Conservation (phyloP, 2,797 vertebrate genomes). For the Cetoscarus ocellatus region DNA sequence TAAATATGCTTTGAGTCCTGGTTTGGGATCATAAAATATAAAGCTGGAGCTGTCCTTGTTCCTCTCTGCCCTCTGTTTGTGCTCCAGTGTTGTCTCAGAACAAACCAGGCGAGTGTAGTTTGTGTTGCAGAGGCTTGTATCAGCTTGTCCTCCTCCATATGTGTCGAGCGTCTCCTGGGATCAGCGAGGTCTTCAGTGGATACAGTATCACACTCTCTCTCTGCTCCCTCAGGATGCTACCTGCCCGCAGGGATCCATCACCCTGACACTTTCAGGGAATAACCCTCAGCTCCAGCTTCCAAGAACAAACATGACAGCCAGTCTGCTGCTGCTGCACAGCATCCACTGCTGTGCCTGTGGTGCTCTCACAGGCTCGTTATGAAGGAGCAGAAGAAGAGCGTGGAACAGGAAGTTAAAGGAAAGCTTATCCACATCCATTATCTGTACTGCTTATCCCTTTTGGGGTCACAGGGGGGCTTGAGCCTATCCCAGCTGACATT, state of each 20-base stretch:
- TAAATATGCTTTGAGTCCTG: too few relatives aligned
- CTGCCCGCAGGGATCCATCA: slow-evolving; percentile 19
- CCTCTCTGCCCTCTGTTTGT: background rate
- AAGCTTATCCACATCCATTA: too few relatives aligned
- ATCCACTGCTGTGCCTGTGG: background rate
- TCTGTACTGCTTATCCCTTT: too few relatives aligned
- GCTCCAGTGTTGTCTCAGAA: background rate
- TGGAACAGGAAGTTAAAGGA: too few relatives aligned
- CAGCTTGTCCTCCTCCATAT: slow-evolving; percentile 4
- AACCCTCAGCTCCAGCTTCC: slow-evolving; percentile 1
- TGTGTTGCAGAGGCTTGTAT: background rate
- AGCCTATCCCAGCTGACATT: too few relatives aligned
- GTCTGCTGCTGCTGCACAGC: too few relatives aligned
- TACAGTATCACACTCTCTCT: slow-evolving; percentile 16
- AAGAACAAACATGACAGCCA: slow-evolving; percentile 1
- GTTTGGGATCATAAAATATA: too few relatives aligned
- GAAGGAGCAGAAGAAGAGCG: too few relatives aligned
- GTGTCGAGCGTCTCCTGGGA: slow-evolving; percentile 10
- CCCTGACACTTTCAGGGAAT: slow-evolving; percentile 20
- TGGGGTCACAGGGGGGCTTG: too few relatives aligned
- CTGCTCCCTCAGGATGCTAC: slow-evolving; percentile 4
- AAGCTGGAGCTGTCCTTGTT: too few relatives aligned
- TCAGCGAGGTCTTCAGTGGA: slow-evolving; percentile 4
- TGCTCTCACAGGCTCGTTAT: too few relatives aligned
- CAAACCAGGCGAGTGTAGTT: background rate